A percentile compares a stretch with the other conserved stretches of the same genome.
phyloP scores from a whole-genome alignment of 30 jellyfish, hydroid and myxozoan species.

The Haliclystus octoradiatus region DNA sequence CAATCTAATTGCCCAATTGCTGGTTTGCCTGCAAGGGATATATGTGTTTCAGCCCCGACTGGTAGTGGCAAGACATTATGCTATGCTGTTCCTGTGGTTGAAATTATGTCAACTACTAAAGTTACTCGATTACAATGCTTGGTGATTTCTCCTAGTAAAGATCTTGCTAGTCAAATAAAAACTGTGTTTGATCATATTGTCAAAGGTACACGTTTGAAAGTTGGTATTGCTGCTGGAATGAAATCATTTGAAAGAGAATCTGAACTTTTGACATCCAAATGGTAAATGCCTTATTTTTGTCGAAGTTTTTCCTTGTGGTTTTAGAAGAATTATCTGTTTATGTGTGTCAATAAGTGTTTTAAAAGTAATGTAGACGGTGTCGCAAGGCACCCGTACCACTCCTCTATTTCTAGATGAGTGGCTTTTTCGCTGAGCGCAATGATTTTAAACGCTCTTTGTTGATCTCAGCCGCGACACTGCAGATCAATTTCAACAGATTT shows the following conservation, averaged over 20 bases:
- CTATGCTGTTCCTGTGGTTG: slow-evolving; percentile 63
- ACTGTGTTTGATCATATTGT: slow-evolving; percentile 19
- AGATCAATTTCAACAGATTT: too few species aligned
- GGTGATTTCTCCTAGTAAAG: slow-evolving; percentile 75
- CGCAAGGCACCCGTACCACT: too few species aligned
- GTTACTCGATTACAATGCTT: slow-evolving; percentile 46
- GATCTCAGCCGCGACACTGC: too few species aligned
- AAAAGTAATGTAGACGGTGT: too few species aligned
- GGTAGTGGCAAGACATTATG: slow-evolving; percentile 94
- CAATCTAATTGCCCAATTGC: slow-evolving; percentile 16
- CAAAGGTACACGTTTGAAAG: slow-evolving; percentile 46
- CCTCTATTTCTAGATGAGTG: too few species aligned
- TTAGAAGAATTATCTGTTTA: too few species aligned
- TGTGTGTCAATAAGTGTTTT: too few species aligned
- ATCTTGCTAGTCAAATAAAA: slow-evolving; percentile 69
- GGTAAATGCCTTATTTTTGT: too few species aligned
- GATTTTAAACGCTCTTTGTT: too few species aligned
- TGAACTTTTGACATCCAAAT: slow-evolving; percentile 15
- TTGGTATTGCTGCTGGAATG: slow-evolving; percentile 65
- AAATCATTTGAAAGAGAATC: slow-evolving; percentile 58
- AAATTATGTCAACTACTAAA: slow-evolving; percentile 20
- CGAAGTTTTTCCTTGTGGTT: too few species aligned
- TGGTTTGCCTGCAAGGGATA: slow-evolving; percentile 56
- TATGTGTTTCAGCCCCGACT: slow-evolving; percentile 91
- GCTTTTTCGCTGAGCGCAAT: too few species aligned